phyloP scores from a whole-genome alignment of 2,888 invertebrate species.

The Saturnia pavonia region DNA sequence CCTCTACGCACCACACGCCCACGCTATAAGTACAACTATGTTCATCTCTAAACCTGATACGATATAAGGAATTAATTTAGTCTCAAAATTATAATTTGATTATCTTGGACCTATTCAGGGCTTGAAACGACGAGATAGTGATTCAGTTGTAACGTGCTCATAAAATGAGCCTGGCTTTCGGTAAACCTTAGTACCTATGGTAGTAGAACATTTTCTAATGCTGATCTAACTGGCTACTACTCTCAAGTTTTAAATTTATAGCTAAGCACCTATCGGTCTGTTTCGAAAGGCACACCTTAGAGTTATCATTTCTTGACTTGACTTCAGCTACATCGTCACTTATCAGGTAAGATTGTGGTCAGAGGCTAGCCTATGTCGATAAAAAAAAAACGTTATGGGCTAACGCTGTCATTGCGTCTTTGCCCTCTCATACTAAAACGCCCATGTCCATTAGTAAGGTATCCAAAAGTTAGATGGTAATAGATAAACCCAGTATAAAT shows the following conservation, averaged over 20 bases:
- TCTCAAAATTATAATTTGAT: conserved; percentile 6
- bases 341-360: background rate
- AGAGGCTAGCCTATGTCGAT: too few relatives aligned
- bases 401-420: too few relatives aligned
- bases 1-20: conserved; percentile 30
- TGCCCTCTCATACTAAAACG: too few relatives aligned
- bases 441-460: too few relatives aligned
- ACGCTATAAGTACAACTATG: background rate
- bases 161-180: background rate
- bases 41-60: background rate
- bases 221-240: too few relatives aligned
- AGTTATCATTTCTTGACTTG: background rate
- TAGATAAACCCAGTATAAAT: too few relatives aligned
- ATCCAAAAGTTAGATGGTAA: too few relatives aligned
- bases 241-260: too few relatives aligned
- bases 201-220: too few relatives aligned
- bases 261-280: too few relatives aligned
- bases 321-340: too few relatives aligned
- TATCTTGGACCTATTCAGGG: background rate
- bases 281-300: background rate
- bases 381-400: too few relatives aligned
- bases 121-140: background rate
- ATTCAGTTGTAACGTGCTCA: background rate
- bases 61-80: background rate
- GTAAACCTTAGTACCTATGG: background rate